Percentiles rank a stretch among this genome's conserved stretches.
phyloP scores from a whole-genome alignment of 2,797 vertebrate genomes.

The Xyrichtys novacula region DNA sequence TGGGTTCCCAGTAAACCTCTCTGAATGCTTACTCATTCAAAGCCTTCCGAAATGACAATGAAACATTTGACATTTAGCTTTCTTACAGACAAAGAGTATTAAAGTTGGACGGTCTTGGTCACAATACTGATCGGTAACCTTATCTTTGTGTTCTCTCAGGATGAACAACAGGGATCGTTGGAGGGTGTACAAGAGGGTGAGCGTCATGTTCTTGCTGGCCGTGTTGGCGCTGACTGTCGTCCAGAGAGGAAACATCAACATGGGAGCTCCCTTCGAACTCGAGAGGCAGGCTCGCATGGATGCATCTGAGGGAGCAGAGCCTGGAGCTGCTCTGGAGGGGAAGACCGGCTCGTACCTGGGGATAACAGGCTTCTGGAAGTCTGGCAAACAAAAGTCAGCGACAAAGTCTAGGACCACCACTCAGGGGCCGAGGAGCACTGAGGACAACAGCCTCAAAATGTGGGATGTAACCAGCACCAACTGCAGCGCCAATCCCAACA shows the following conservation, averaged over 20 bases:
- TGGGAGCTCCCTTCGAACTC: constrained; percentile 81
- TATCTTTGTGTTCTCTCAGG: constrained; percentile 75
- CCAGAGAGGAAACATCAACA: constrained; percentile 85
- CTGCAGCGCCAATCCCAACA: constrained; percentile 90
- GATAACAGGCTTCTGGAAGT: constrained; percentile 88
- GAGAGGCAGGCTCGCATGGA: constrained; percentile 75
- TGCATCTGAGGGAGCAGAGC: constrained; percentile 25
- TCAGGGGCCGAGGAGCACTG: neutral
- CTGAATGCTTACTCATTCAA: neutral
- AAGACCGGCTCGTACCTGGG: constrained; percentile 35
- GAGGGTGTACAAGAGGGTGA: constrained; percentile 87
- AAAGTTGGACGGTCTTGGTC: neutral
- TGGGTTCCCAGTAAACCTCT: no score
- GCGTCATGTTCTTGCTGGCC: constrained; percentile 87
- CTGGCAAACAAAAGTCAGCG: neutral
- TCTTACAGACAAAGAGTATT: neutral
- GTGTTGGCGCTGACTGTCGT: constrained; percentile 87
- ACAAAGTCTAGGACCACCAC: constrained; percentile 1
- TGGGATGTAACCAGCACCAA: constrained; percentile 92
- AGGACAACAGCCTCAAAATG: constrained; percentile 33
- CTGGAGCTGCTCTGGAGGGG: constrained; percentile 53
- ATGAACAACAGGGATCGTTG: constrained; percentile 83
- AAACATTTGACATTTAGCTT: neutral
- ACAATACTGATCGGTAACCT: constrained; percentile 5
- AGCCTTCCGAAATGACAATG: no score